Evolutionary conservation across 2,113 vertebrate genomes (phyloP).

Genomic region (Isichthys henryi): DNA sequence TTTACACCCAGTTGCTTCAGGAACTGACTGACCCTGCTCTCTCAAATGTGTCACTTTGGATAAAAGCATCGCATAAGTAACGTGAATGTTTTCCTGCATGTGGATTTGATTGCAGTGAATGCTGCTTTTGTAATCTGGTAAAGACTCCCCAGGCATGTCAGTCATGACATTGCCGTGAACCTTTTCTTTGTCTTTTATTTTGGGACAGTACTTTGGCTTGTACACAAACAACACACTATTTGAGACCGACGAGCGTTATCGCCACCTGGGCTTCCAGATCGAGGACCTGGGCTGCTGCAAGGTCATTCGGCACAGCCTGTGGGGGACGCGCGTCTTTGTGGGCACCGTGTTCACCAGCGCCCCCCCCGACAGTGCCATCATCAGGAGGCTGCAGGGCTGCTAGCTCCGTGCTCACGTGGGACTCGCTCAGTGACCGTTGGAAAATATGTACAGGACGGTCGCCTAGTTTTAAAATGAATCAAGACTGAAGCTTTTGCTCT

Average conservation of each 20-base stretch:
- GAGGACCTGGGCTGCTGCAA: constrained; percentile 95
- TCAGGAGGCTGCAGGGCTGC: constrained; percentile 72
- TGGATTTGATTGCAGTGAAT: background rate
- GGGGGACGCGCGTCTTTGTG: constrained; percentile 82
- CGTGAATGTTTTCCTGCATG: background rate
- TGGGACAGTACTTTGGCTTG: constrained; percentile 77
- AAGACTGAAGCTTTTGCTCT: background rate
- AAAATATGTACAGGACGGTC: background rate
- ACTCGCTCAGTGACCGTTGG: background rate
- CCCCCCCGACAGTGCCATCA: constrained; percentile 63
- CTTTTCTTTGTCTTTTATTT: background rate
- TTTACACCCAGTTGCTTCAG: background rate
- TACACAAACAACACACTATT: constrained; percentile 88
- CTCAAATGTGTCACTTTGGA: background rate
- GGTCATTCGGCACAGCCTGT: constrained; percentile 80
- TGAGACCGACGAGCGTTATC: constrained; percentile 86
- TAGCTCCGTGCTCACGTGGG: constrained; percentile 23
- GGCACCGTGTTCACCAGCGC: constrained; percentile 89
- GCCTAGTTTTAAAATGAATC: background rate
- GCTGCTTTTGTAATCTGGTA: background rate
- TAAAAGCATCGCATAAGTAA: background rate
- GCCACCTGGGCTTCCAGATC: constrained; percentile 77
- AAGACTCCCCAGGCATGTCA: background rate
- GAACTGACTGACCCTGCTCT: background rate
- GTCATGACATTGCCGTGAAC: background rate